These are phyloP conservation scores for Sesia apiformis DNA, from an alignment of 2,888 invertebrate species.

Conservation along the genomic window DNA sequence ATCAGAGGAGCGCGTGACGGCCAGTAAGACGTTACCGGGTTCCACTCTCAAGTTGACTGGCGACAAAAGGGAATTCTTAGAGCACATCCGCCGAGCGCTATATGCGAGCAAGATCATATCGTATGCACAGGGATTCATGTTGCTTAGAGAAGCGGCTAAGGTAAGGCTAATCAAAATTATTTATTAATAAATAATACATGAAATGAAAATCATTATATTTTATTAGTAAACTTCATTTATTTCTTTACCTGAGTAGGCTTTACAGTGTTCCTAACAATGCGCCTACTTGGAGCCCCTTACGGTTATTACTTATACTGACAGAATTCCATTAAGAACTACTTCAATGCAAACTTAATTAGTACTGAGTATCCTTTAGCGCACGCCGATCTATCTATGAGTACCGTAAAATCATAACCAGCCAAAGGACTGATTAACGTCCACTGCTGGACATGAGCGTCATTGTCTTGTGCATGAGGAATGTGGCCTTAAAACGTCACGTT, in stretches of 20 bases:
- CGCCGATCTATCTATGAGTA: too few species aligned
- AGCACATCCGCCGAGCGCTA: slow-evolving; percentile 90
- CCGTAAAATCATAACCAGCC: too few species aligned
- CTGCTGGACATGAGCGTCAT: too few species aligned
- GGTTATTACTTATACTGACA: too few species aligned
- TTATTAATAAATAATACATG: not conserved
- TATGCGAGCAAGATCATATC: slow-evolving; percentile 99
- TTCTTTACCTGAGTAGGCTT: not conserved
- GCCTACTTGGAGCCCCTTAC: too few species aligned
- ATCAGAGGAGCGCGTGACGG: slow-evolving; percentile 84
- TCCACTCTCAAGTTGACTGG: slow-evolving; percentile 78
- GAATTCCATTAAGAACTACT: not conserved
- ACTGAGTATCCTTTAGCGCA: too few species aligned
- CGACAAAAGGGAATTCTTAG: slow-evolving; percentile 86
- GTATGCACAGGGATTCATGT: slow-evolving; percentile 98
- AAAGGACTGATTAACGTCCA: too few species aligned
- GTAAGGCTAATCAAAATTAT: slow-evolving; percentile 36
- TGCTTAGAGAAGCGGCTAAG: slow-evolving; percentile 92
- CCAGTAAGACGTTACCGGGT: slow-evolving; percentile 85
- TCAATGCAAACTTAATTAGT: too few species aligned
- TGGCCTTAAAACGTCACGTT: too few species aligned
- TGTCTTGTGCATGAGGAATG: too few species aligned
- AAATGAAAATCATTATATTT: not conserved
- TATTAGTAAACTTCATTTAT: not conserved
- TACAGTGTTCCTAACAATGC: not conserved